Evolutionary conservation across 2,888 invertebrate species (phyloP), one percentile per base, ranked within the genome.

Genomic region (Notodonta ziczac): DNA sequence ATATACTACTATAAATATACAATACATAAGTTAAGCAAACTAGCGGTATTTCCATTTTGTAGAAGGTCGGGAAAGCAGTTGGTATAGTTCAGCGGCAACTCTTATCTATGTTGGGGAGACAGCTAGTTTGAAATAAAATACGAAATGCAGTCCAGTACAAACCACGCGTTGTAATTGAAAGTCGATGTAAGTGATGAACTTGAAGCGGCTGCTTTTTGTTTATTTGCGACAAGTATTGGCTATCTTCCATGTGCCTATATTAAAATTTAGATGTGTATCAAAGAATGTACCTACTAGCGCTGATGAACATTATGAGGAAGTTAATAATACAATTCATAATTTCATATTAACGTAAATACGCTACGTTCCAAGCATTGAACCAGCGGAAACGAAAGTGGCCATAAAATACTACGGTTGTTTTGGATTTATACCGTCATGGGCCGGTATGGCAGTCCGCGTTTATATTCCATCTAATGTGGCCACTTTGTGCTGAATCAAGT

Each of bases 331-430:
- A 24, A 24, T 24, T 24, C 1, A 24, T 24, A 24, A 24, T 24
- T 24, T 24, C 24, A 1, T 24, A 24, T 24, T 24, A 2, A 24
- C 24, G 24, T 24, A 24, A 24, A 24, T 48, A 58, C 61, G 57
- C 13, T 42, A 14, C 58, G 60, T 61, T 67, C 35, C 32, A 65
- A 16, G 46, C 63, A 7, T 72, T 76, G 57, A 12, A 59, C 66
- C 14, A 50, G 57, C 57, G 50, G 65, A 68, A 67, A 66, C 53
- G 69, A 73, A 76, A 78, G 72, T 71, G 62, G 67, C 70, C 71
- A 77, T 81, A 81, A 82, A 82, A 78, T 63, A 77, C 66, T 66
- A 70, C 64, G 72, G 71, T 74, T 79, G 74, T 80, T 81, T 74
- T 70, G 72, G 69, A 72, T 75, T 69, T 67, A 72, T 67, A 65